Base-by-base conservation (phyloP, 2,888 invertebrate genomes). In the Andrena marginata region DNA sequence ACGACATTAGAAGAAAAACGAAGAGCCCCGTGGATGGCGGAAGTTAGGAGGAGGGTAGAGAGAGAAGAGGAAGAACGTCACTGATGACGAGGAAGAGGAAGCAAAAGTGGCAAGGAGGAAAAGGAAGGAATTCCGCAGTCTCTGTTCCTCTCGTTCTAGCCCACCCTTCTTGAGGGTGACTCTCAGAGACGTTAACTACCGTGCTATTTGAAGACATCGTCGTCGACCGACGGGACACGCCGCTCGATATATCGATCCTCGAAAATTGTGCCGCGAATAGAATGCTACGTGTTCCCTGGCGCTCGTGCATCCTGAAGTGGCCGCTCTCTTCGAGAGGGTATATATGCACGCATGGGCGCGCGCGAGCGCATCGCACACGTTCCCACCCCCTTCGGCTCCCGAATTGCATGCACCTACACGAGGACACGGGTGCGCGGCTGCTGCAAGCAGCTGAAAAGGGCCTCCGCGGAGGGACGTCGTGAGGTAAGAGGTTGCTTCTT, bases 181-280 rank as follows among this genome's bases (percentile, higher is more conserved):
- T 81, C 82, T 80, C 77, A 80, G 80, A 85, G 82, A 73, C 81
- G 87, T 80, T 89, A 89, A 89, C 87, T 89, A 89, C 85, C 82
- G 80, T 80, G 86, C 88, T 85, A 89, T 89, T 90, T 85, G 88
- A 88, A 87, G 85, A 84, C 84, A 85, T 84, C 75, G 84, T 84
- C 64, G 86, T 64, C 80, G 83, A 77, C 70, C 78, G 83, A 82
- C 83, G 74, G 81, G 85, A 84, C 88, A 87, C 79, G 83, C 85
- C 87, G 92, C 87, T 91, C 92, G 89, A 92, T 92, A 90, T 92
- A 93, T 93, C 92, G 93, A 93, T 93, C 90, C 85, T 89, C 80
- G 84, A 91, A 91, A 92, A 92, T 92, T 92, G 92, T 92, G 92
- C 90, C 91, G 91, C 90, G 90, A 91, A 92, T 90, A 88, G 90